Conservation (phyloP, 2,888 invertebrate genomes). For the Hypomecis punctinalis region DNA sequence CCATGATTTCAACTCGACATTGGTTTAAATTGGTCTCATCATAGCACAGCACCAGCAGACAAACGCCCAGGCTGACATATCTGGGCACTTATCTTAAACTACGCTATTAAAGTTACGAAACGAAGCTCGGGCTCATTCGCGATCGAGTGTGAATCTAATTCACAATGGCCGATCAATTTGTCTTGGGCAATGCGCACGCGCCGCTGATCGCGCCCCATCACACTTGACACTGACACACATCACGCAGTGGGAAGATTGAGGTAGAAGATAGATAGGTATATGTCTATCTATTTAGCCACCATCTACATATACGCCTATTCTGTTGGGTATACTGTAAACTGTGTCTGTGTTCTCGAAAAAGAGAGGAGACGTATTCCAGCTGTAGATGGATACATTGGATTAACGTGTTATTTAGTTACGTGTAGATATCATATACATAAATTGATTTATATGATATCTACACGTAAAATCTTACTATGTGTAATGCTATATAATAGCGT, state of each 20-base stretch:
- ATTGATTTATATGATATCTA: too few relatives aligned
- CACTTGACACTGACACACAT: slow-evolving; percentile 54
- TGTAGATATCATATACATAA: too few relatives aligned
- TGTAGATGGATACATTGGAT: too few relatives aligned
- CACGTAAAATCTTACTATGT: too few relatives aligned
- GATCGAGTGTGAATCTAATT: slow-evolving; percentile 58
- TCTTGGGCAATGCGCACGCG: slow-evolving; percentile 40
- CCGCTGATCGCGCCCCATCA: slow-evolving; percentile 36
- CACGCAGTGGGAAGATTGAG: neutral
- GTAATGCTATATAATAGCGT: too few relatives aligned
- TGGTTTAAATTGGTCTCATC: slow-evolving; percentile 16
- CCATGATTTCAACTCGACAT: slow-evolving; percentile 5
- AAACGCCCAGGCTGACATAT: slow-evolving; percentile 36
- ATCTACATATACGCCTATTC: too few relatives aligned
- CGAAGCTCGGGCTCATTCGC: slow-evolving; percentile 46
- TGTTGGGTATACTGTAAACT: too few relatives aligned
- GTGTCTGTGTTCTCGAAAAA: too few relatives aligned
- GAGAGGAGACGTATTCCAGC: too few relatives aligned
- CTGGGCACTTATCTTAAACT: slow-evolving; percentile 34
- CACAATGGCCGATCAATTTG: slow-evolving; percentile 48
- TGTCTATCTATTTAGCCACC: neutral
- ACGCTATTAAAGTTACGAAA: slow-evolving; percentile 42
- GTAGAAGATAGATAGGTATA: neutral
- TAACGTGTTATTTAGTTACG: too few relatives aligned
- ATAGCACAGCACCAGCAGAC: slow-evolving; percentile 8